Evolutionary conservation across 1,140 invertebrate species (phyloP).

Genomic region (Cephus cinctus): DNA sequence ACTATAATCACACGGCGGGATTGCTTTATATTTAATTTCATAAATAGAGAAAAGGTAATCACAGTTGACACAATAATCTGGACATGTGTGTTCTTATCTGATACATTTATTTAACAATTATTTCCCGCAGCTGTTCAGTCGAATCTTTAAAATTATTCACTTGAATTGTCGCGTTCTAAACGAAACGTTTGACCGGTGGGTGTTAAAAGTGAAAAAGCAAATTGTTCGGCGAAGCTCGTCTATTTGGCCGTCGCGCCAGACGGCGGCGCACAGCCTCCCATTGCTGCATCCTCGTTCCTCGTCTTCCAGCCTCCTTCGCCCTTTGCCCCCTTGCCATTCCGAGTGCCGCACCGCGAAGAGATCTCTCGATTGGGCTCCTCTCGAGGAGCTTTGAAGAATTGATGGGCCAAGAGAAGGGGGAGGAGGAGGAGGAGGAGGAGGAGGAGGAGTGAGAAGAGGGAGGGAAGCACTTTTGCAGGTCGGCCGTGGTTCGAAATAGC

Average conservation of each 20-base stretch:
- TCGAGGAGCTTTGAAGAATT: not conserved
- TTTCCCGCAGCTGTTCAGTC: constrained; percentile 16
- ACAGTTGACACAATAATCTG: too few species aligned
- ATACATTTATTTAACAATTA: constrained; percentile 19
- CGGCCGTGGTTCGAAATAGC: constrained; percentile 22
- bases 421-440: too few species aligned
- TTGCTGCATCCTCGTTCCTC: not conserved
- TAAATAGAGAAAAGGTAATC: too few species aligned
- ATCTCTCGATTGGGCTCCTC: not conserved
- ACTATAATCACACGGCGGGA: too few species aligned
- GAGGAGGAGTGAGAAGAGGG: too few species aligned
- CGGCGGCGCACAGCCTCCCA: not conserved
- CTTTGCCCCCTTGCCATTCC: not conserved
- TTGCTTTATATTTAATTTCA: too few species aligned
- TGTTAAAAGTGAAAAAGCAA: too few species aligned
- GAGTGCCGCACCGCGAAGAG: not conserved
- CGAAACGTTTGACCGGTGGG: too few species aligned
- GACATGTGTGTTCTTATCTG: too few species aligned
- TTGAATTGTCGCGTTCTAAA: constrained; percentile 20
- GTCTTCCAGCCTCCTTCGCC: not conserved
- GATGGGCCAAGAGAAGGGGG: not conserved
- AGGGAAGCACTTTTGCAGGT: too few species aligned
- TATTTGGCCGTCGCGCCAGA: too few species aligned
- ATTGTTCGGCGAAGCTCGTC: too few species aligned
- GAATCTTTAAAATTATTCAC: constrained; percentile 23